These are phyloP conservation scores for Ferrisia virgata DNA, from an alignment of 2,888 invertebrate species.

Conservation along the genomic window DNA sequence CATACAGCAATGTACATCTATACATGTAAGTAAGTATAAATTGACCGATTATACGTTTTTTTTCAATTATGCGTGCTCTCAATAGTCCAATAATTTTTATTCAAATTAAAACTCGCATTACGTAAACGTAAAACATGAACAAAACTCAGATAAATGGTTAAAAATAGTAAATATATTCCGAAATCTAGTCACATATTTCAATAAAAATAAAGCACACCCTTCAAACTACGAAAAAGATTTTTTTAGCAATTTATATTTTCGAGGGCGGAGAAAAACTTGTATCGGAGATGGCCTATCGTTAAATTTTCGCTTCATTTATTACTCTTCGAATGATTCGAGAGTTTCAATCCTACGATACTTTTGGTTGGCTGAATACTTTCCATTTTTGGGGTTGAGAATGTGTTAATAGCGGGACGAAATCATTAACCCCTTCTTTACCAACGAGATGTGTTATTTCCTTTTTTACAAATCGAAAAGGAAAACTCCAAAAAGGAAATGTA, in stretches of 20 bases:
- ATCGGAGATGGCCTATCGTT: not conserved
- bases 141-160: not conserved
- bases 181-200: not conserved
- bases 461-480: not conserved
- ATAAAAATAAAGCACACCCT: constrained; percentile 9
- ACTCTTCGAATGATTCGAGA: constrained; percentile 8
- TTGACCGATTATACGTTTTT: not conserved
- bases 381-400: constrained; percentile 24
- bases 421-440: not conserved
- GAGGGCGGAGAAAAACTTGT: not conserved
- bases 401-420: constrained; percentile 20
- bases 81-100: not conserved
- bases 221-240: not conserved
- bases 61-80: not conserved
- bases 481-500: not conserved
- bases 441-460: constrained; percentile 15
- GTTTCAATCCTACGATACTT: constrained; percentile 5
- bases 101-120: not conserved
- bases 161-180: not conserved
- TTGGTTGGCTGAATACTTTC: constrained; percentile 19
- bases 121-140: not conserved
- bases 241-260: not conserved
- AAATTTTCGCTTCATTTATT: constrained; percentile 9
- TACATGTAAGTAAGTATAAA: too few relatives aligned
- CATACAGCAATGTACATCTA: too few relatives aligned